Evolutionary conservation across 2,113 vertebrate species (phyloP), one percentile per base, ranked within the genome.

Genomic region (Corydoras maculifer): DNA sequence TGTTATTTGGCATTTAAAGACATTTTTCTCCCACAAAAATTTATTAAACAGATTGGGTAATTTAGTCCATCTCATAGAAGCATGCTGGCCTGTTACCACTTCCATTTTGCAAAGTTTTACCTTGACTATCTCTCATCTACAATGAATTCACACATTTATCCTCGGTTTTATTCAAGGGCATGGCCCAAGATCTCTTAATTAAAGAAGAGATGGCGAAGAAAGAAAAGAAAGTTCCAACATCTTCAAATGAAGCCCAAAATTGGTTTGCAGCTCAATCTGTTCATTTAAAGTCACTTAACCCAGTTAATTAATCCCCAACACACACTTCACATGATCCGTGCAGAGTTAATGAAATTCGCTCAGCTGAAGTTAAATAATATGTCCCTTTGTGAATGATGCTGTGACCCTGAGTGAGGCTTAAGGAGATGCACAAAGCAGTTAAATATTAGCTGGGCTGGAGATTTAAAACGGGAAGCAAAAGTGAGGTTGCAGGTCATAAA

Each of bases 231-330:
- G 72, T 77, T 83, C 78, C 75, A 67, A 18, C 1, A 35, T 75
- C 82, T 86, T 84, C 80, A 82, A 83, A 85, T 82, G 77, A 82
- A 83, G 79, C 77, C 75, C 65, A 73, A 43, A 73, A 82, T 82
- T 65, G 82, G 77, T 72, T 81, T 69, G 65, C 58, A 58, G 73
- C 78, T 84, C 81, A 81, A 85, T 85, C 75, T 75, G 77, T 85
- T 83, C 74, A 85, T 83, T 86, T 88, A 83, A 86, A 87, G 82
- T 86, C 81, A 81, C 80, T 86, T 86, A 87, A 82, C 81, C 81
- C 76, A 30, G 48, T 77, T 75, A 75, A 81, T 87, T 81, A 85
- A 87, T 84, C 81, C 81, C 73, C 69, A 68, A 72, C 65, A 66
- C 75, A 76, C 74, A 73, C 79, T 79, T 75, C 61, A 69, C 68